Evolutionary conservation across 2,888 invertebrate species (phyloP), one percentile per base, ranked within the genome.

Genomic region (Aphodius sticticus): DNA sequence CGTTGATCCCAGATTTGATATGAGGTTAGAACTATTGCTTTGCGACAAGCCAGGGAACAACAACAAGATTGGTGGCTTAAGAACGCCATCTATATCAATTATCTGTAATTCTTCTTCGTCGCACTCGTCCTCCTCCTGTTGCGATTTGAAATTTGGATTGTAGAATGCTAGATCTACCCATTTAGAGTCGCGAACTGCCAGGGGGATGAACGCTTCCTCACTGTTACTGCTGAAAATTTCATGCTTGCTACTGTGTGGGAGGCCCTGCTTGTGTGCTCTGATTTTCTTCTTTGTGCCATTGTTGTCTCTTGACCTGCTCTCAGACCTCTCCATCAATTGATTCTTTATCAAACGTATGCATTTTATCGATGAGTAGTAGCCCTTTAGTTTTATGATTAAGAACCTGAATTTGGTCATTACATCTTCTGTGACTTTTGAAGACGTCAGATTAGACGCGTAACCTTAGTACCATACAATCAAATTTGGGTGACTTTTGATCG

Each of bases 151-250:
- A 78, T 84, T 83, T 16, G 82, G 81, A 81, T 84, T 89, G 88
- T 83, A 89, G 81, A 83, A 90, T 87, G 83, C 90, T 88, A 84
- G 88, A 87, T 83, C 85, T 12, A 83, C 84, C 91, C 91, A 91
- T 87, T 90, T 90, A 0, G 91, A 91, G 84, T 91, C 91, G 85
- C 90, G 90, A 12, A 91, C 90, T 81, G 90, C 84, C 78, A 91
- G 84, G 3, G 91, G 89, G 76, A 85, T 82, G 74, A 83, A 84
- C n/a, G 82, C 81, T 35, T 85, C 84, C 7, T 83, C 80, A 76
- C 82, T 82, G 12, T 82, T 81, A 35, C 80, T 81, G 70, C 76
- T 74, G 37, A 77, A 53, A 0, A 82, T 15, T 69, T 80, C 78
- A 38, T 69, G 6, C 35, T 70, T 76, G 35, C 78, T 78, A 53